Conservation (phyloP, 2,888 invertebrate genomes). For the Loripinus fragilis region DNA sequence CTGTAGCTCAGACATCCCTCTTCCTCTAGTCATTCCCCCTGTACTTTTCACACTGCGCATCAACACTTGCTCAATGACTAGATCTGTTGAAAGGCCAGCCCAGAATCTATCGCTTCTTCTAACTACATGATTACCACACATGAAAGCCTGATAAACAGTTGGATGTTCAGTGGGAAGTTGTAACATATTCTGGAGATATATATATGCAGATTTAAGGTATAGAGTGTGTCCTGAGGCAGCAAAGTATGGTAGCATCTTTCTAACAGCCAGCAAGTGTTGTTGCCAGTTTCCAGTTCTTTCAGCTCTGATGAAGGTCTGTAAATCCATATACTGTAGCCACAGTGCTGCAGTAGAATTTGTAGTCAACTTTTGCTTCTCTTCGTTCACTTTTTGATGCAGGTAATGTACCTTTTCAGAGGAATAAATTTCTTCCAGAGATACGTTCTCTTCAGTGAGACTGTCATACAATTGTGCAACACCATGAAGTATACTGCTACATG, state of each 20-base stretch:
- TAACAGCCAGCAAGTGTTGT: constrained; percentile 40
- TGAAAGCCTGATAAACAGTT: no score
- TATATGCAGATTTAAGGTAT: constrained; percentile 49
- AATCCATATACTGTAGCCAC: constrained; percentile 43
- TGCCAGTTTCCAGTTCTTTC: constrained; percentile 39
- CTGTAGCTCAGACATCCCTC: neutral
- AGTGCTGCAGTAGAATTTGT: neutral
- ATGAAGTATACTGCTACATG: no score
- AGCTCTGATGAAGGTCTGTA: constrained; percentile 28
- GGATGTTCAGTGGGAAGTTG: no score
- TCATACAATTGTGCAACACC: no score
- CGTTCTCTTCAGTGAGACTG: no score
- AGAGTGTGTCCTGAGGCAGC: constrained; percentile 61
- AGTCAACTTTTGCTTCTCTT: no score
- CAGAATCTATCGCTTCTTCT: neutral
- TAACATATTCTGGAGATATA: constrained; percentile 47
- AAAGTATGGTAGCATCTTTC: constrained; percentile 50
- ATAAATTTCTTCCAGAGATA: no score
- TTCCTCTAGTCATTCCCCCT: neutral
- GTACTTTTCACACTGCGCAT: neutral
- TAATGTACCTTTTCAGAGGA: no score
- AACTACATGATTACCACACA: neutral
- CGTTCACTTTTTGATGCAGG: no score
- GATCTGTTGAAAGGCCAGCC: neutral
- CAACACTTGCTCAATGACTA: neutral